Conservation (phyloP, 2,888 invertebrate species). For the Platycheirus albimanus region DNA sequence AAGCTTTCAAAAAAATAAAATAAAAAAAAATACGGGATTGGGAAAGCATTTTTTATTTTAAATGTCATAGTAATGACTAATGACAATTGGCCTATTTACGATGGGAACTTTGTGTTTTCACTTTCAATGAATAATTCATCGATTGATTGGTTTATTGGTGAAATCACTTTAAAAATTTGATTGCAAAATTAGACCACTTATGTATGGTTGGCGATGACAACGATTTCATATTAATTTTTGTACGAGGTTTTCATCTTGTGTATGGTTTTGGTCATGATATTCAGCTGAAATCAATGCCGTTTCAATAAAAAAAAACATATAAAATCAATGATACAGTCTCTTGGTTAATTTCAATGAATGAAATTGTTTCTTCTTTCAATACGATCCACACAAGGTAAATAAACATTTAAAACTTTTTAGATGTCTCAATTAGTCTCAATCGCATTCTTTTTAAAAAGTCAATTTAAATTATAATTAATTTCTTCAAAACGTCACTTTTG, state of each 20-base stretch:
- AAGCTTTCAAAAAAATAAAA: too few relatives aligned
- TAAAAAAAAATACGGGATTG: too few relatives aligned
- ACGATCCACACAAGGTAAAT: neutral
- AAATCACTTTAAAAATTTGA: neutral
- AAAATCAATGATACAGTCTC: neutral
- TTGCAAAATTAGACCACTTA: neutral
- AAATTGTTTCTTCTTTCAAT: neutral
- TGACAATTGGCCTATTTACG: too few relatives aligned
- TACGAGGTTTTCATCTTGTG: neutral
- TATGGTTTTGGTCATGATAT: neutral
- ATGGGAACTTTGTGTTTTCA: too few relatives aligned
- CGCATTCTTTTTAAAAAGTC: neutral
- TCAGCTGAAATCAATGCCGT: neutral
- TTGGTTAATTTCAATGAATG: neutral
- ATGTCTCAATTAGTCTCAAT: neutral
- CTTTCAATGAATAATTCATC: too few relatives aligned
- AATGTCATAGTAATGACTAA: too few relatives aligned
- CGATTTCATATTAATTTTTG: neutral
- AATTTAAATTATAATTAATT: neutral
- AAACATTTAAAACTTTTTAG: neutral
- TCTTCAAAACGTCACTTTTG: neutral
- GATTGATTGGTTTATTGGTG: neutral
- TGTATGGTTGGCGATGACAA: neutral
- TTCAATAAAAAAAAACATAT: neutral
- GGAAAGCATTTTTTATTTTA: too few relatives aligned